These are phyloP conservation scores for Lasiommata megera DNA, from an alignment of 2,888 invertebrate species.

Conservation along the genomic window DNA sequence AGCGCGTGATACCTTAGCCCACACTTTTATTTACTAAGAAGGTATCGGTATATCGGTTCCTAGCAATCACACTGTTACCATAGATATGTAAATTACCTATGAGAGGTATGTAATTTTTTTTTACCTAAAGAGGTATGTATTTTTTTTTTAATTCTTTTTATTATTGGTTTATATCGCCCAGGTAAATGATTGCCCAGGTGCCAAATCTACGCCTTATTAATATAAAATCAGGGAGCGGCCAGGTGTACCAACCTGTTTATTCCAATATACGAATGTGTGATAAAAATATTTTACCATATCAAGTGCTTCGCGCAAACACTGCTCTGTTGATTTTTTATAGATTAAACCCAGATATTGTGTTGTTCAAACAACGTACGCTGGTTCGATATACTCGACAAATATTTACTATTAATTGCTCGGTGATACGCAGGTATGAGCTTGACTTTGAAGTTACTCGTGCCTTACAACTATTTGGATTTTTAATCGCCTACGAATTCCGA, in stretches of 20 bases:
- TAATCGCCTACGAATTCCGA: background rate
- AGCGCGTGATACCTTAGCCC: too few species aligned
- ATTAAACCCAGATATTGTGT: conserved; percentile 57
- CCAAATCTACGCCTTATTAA: conserved; percentile 17
- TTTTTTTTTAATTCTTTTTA: too few species aligned
- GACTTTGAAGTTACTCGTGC: conserved; percentile 19
- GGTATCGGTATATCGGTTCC: too few species aligned
- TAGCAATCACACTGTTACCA: too few species aligned
- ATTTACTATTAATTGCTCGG: conserved; percentile 44
- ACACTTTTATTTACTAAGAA: too few species aligned
- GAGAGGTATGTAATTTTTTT: too few species aligned
- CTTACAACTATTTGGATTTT: background rate
- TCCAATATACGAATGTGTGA: conserved; percentile 39
- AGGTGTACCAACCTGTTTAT: conserved; percentile 60
- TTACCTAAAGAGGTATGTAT: background rate
- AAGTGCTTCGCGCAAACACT: conserved; percentile 69
- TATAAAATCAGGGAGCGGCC: conserved; percentile 27
- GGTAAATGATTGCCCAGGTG: conserved; percentile 24
- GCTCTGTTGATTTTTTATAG: conserved; percentile 71
- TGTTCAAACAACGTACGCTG: conserved; percentile 47
- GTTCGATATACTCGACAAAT: conserved; percentile 68
- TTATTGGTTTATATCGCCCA: background rate
- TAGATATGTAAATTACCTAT: too few species aligned
- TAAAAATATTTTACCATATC: conserved; percentile 65
- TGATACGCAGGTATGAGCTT: conserved; percentile 13